These are phyloP conservation scores for Capra hircus DNA, from an alignment of 2,113 vertebrate genomes.

Conservation along the genomic window DNA sequence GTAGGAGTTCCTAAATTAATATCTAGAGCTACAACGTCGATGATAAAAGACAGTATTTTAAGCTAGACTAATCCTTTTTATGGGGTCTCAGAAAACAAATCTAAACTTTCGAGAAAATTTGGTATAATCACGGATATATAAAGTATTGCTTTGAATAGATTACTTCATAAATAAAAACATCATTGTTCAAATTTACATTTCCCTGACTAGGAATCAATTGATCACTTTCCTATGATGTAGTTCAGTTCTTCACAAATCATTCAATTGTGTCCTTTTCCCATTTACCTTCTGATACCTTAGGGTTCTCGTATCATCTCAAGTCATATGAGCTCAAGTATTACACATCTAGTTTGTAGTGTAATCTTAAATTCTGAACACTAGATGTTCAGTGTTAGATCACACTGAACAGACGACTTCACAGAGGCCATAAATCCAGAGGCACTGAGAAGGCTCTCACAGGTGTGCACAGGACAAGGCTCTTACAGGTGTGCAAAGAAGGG, in stretches of 20 bases:
- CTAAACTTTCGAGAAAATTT: neutral
- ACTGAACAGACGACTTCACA: neutral
- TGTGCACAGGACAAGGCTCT: neutral
- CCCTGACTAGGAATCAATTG: neutral
- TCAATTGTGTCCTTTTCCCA: neutral
- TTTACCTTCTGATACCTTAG: neutral
- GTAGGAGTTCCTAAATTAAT: neutral
- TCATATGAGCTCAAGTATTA: neutral
- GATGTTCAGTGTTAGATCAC: neutral
- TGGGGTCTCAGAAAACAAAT: neutral
- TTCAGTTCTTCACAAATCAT: neutral
- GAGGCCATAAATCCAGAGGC: neutral
- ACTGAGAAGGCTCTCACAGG: neutral
- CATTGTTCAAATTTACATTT: neutral
- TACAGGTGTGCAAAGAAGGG: neutral
- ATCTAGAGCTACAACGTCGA: neutral
- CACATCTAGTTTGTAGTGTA: neutral
- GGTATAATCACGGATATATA: neutral
- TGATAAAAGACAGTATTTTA: neutral
- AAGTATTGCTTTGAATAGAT: neutral
- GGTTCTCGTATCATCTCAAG: neutral
- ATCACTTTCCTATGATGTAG: neutral
- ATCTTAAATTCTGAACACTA: neutral
- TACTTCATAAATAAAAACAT: neutral
- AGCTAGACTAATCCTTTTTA: neutral